Percentiles rank a stretch among this genome's conserved stretches.
phyloP scores from a whole-genome alignment of 1,140 invertebrate species.

The Drosophila nigrodunni region DNA sequence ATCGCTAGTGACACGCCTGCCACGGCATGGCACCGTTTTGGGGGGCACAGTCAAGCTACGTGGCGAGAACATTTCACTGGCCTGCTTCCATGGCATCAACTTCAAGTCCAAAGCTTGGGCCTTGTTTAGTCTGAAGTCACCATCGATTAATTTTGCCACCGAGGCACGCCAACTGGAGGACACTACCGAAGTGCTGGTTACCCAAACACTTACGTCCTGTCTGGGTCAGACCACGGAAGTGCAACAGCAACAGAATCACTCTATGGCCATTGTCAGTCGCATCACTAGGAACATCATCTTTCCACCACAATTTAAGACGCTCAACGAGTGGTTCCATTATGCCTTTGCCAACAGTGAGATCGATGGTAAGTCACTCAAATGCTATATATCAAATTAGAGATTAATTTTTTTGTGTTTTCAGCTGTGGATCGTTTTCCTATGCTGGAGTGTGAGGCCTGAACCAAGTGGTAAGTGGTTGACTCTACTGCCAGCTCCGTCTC shows the following conservation, averaged over 20 bases:
- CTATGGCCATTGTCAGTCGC: slow-evolving; percentile 96
- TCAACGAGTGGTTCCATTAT: slow-evolving; percentile 98
- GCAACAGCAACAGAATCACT: slow-evolving; percentile 90
- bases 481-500: background rate
- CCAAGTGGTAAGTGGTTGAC: slow-evolving; percentile 86
- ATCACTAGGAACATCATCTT: slow-evolving; percentile 96
- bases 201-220: slow-evolving; percentile 94
- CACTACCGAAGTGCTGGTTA: slow-evolving; percentile 87
- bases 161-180: slow-evolving; percentile 93
- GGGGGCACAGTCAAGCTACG: slow-evolving; percentile 97
- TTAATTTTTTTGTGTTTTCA: slow-evolving; percentile 75
- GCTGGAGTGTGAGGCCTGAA: slow-evolving; percentile 91
- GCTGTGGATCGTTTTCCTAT: slow-evolving; percentile 96
- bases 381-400: background rate
- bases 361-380: slow-evolving; percentile 89
- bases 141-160: slow-evolving; percentile 97
- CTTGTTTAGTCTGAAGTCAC: slow-evolving; percentile 96
- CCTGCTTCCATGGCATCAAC: slow-evolving; percentile 98
- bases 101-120: slow-evolving; percentile 98
- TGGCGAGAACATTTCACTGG: slow-evolving; percentile 96
- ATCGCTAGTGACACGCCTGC: slow-evolving; percentile 88
- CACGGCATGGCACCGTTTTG: slow-evolving; percentile 93
- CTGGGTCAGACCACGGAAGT: slow-evolving; percentile 90
- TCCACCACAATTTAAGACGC: slow-evolving; percentile 96
- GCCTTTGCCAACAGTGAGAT: slow-evolving; percentile 97